Percentiles rank a stretch among this genome's conserved stretches.
phyloP scores from a whole-genome alignment of 2,888 invertebrate species.

The Microchrysa polita region DNA sequence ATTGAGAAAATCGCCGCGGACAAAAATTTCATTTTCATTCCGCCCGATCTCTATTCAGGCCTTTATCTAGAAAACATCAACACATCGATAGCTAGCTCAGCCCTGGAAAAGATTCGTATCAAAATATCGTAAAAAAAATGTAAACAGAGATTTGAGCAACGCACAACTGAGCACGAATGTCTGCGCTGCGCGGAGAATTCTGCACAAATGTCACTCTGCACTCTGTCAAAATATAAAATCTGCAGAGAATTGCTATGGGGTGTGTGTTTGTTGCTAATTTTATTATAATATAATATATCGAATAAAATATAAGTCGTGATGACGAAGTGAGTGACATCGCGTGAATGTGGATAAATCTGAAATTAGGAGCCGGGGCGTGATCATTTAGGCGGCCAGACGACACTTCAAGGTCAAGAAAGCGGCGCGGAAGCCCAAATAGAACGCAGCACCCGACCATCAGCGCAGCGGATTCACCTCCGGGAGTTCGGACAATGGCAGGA shows the following conservation, averaged over 20 bases:
- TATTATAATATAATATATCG: too few relatives aligned
- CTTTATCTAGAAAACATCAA: too few relatives aligned
- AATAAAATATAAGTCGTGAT: constrained; percentile 11
- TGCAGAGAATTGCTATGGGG: constrained; percentile 43
- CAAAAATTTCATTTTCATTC: too few relatives aligned
- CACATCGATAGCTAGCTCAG: too few relatives aligned
- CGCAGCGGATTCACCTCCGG: not conserved
- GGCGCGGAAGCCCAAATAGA: not conserved
- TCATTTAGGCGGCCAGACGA: constrained; percentile 3
- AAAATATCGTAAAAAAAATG: constrained; percentile 1
- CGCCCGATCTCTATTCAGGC: too few relatives aligned
- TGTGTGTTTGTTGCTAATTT: constrained; percentile 40
- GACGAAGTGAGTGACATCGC: constrained; percentile 19
- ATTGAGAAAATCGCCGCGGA: too few relatives aligned
- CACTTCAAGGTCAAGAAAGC: constrained; percentile 46
- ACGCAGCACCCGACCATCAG: too few relatives aligned
- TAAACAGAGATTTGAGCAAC: constrained; percentile 46
- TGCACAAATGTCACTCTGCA: constrained; percentile 30
- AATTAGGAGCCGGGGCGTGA: constrained; percentile 9
- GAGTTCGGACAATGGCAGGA: constrained; percentile 17
- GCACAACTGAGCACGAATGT: not conserved
- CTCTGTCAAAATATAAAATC: constrained; percentile 38
- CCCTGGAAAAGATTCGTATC: too few relatives aligned
- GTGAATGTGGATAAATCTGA: not conserved
- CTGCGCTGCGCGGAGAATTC: not conserved